Percentiles rank a stretch among this genome's conserved stretches.
These are phyloP conservation scores for Dascillus cervinus DNA, from an alignment of 2,888 invertebrate species.

Conservation along the genomic window DNA sequence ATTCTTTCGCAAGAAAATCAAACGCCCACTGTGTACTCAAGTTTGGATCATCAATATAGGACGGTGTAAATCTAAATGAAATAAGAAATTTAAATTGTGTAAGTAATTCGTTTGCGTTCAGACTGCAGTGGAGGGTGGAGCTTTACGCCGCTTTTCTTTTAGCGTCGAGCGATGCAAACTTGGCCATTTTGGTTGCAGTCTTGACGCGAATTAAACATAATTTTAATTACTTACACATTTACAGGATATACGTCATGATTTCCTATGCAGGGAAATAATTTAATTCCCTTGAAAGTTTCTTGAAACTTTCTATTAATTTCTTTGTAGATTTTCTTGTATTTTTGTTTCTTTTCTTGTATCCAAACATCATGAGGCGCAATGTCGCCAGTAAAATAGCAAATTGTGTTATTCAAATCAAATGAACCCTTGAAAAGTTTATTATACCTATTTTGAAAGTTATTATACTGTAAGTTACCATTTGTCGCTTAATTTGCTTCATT, in stretches of 20 bases:
- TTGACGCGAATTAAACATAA: no score
- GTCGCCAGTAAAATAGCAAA: slow-evolving; percentile 85
- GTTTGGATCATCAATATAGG: slow-evolving; percentile 41
- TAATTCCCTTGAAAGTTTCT: slow-evolving; percentile 43
- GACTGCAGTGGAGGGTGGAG: no score
- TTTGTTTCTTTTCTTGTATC: slow-evolving; percentile 65
- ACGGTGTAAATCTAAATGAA: slow-evolving; percentile 62
- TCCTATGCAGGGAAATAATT: slow-evolving; percentile 55
- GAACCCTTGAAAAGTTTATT: no score
- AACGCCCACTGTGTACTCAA: slow-evolving; percentile 65
- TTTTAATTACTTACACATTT: slow-evolving; percentile 22
- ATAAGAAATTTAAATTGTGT: no score
- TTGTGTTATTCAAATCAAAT: no score
- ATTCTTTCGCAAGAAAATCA: slow-evolving; percentile 57
- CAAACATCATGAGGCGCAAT: slow-evolving; percentile 79
- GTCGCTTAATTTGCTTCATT: no score
- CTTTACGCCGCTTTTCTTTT: no score
- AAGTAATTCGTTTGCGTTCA: no score
- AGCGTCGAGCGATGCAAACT: no score
- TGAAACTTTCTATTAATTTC: slow-evolving; percentile 43
- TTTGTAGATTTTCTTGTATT: slow-evolving; percentile 47
- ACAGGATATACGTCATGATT: slow-evolving; percentile 57
- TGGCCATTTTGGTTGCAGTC: no score
- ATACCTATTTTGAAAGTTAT: no score
- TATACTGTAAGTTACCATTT: no score